phyloP scores from a whole-genome alignment of 1,140 invertebrate species.

The Pachypeltis micranthus region DNA sequence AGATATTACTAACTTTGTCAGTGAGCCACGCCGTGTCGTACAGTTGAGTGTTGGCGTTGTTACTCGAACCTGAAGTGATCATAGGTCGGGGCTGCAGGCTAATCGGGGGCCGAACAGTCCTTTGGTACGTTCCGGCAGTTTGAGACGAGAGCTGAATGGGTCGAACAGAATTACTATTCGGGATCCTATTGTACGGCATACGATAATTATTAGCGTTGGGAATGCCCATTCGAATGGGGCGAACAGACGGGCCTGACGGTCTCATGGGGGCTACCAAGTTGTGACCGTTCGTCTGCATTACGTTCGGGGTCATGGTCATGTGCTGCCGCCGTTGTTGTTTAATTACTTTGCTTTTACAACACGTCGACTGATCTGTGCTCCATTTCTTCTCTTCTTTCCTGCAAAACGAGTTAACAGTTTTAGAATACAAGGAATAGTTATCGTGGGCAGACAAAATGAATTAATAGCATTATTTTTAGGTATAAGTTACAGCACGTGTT shows the following conservation, averaged over 20 bases:
- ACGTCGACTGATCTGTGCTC: neutral
- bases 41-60: neutral
- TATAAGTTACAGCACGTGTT: too few relatives aligned
- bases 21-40: slow-evolving; percentile 1
- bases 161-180: too few relatives aligned
- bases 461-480: neutral
- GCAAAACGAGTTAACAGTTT: too few relatives aligned
- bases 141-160: too few relatives aligned
- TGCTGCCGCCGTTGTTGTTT: neutral
- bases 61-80: neutral
- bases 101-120: neutral
- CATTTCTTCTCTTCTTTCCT: slow-evolving; percentile 4
- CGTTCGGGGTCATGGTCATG: neutral
- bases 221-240: too few relatives aligned
- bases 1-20: neutral
- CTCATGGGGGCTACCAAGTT: too few relatives aligned
- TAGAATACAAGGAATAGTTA: too few relatives aligned
- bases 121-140: too few relatives aligned
- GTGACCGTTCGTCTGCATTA: neutral
- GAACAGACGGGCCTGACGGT: too few relatives aligned
- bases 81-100: neutral
- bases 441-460: neutral
- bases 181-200: too few relatives aligned
- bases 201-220: too few relatives aligned
- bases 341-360: neutral